Evolutionary conservation across 2,113 vertebrate genomes (phyloP), one percentile per base, ranked within the genome.

Genomic region (Passer montanus): DNA sequence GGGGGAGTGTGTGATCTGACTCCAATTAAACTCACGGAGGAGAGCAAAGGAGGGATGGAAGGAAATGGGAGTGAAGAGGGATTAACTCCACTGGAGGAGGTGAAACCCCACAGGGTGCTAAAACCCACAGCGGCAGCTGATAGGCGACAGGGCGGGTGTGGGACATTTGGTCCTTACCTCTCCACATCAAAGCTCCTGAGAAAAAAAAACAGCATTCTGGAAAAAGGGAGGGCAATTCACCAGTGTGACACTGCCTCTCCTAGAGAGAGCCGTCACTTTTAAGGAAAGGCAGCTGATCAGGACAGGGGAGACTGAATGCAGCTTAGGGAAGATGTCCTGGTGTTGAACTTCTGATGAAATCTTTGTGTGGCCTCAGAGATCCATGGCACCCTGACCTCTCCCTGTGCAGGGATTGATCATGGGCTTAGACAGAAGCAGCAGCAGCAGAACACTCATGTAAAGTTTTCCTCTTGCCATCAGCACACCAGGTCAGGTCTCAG

Each of bases 221-320:
- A 97, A 98, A 96, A 97, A 87, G 94, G n/a, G 95, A 94, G 93
- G 87, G 97, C 96, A 97, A 94, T 97, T 96, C 44, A 78, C 16
- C 49, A 33, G 72, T 26, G 49, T 96, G 91, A 59, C 94, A 96
- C 97, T 94, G 92, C 49, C 76, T 93, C 52, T 92, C 93, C 94
- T 90, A 95, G 50, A 44, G 97, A 91, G 90, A 89, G 69, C 27
- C 27, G 91, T 77, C 84, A 22, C 78, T 94, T 93, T 92, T 93
- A 97, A 98, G 97, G 98, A 98, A 98, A 97, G 97, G 93, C 94
- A 97, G 92, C 97, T 98, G 97, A 97, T 97, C 95, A 68, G 81
- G 91, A 86, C 87, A 84, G 47, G 30, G 73, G 63, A 21, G 74
- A 95, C 97, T 96, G 94, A 97, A 94, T 74, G 62, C 91, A 95